A percentile compares a stretch with the other conserved stretches of the same genome.
Conservation (phyloP, 2,797 vertebrate genomes). For the Pteronotus mesoamericanus region DNA sequence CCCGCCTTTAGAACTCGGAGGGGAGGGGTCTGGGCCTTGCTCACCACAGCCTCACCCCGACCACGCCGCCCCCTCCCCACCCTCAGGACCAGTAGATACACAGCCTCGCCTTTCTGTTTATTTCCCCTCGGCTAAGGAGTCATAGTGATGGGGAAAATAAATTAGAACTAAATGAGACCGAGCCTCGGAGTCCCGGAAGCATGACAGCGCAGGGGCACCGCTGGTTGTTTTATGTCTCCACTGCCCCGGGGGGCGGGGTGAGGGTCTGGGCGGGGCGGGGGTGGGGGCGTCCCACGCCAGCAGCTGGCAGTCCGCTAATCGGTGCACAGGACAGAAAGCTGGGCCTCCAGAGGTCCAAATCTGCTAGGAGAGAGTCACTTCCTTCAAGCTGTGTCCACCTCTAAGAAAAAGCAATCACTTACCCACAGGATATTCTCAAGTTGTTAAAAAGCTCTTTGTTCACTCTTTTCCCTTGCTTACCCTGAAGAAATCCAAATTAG, state of each 20-base stretch:
- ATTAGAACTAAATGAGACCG: constrained; percentile 64
- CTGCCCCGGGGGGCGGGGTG: neutral
- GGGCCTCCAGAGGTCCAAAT: neutral
- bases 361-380: neutral
- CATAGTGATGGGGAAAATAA: constrained; percentile 54
- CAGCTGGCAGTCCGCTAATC: neutral
- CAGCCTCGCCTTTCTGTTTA: neutral
- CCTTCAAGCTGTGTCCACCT: neutral
- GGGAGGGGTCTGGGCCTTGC: neutral
- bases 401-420: neutral
- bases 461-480: neutral
- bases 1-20: neutral
- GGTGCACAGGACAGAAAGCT: neutral
- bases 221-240: neutral
- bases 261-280: neutral
- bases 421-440: neutral
- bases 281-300: neutral
- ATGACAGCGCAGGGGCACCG: neutral
- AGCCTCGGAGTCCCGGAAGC: constrained; percentile 57
- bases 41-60: neutral
- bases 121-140: constrained; percentile 48
- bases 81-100: neutral
- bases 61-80: neutral
- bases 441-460: neutral
- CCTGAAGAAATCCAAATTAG: constrained; percentile 48